Base-by-base conservation (phyloP, 2,888 invertebrate species). In the Erebia ligea region DNA sequence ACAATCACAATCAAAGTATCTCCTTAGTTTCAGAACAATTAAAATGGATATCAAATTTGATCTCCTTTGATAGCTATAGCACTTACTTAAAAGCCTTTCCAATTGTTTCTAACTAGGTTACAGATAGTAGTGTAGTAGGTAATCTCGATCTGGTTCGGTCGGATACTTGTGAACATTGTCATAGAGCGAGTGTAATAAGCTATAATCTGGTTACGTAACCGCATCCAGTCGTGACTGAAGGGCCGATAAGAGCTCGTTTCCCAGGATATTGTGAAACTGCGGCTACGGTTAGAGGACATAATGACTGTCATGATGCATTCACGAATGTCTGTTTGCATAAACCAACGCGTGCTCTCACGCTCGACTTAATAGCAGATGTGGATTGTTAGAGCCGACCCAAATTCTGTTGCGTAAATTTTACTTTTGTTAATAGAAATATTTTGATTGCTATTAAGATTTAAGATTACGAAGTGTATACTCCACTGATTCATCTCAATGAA, bases 181-280 rank as follows among this genome's bases (percentile, higher is more conserved):
- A 89, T 86, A 82, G 83, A 82, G 76, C 77, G 79, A 77, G 73
- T 81, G 82, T 80, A 84, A 85, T 85, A 83, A 85, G 80, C 85
- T 86, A 80, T 83, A 84, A 85, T 82, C 80, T 77, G 79, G 76
- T 92, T 91, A 83, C 87, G 82, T 89, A 90, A 90, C 77, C 80
- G 81, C 84, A 80, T 83, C 86, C 89, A 81, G 80, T 91, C 92
- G 92, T 92, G 92, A 92, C 90, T 88, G 76, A 69, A 77, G 78
- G 79, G 79, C 76, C 83, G 84, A 84, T 85, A 86, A 79, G 76
- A 77, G 70, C 76, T 73, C 74, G 76, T 82, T 86, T 88, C 87
- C 86, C 87, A 88, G 86, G 85, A 80, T 76, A 76, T 91, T 91
- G 86, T 87, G 85, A 88, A 88, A 91, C 76, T 58, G 70, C 73